These are phyloP conservation scores for Sebastes iracundus DNA, from an alignment of 2,797 vertebrate species.

Conservation along the genomic window DNA sequence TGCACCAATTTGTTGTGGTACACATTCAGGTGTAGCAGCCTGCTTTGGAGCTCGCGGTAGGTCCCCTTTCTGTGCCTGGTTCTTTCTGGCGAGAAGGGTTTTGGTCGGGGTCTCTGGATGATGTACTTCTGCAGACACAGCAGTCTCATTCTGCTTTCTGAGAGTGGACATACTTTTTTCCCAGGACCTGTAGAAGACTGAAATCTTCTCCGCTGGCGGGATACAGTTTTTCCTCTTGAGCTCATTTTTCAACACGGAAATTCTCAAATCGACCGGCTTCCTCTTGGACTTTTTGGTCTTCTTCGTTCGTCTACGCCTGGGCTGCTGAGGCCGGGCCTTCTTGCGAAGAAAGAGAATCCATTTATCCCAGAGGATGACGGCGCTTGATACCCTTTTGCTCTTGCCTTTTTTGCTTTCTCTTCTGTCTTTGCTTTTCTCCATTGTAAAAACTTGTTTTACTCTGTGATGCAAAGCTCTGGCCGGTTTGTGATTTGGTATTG, in stretches of 20 bases:
- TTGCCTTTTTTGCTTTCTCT: no score
- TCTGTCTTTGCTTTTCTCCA: no score
- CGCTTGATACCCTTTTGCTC: no score
- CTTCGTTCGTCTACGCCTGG: not conserved
- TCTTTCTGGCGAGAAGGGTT: not conserved
- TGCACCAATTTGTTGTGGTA: not conserved
- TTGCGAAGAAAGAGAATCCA: not conserved
- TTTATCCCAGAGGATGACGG: not conserved
- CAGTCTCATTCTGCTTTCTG: not conserved
- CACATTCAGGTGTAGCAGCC: not conserved
- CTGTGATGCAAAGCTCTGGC: no score
- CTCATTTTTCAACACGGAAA: not conserved
- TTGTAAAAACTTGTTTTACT: no score
- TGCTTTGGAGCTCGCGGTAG: not conserved
- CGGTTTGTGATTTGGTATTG: no score
- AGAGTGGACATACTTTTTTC: not conserved
- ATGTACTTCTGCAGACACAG: not conserved
- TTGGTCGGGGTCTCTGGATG: not conserved
- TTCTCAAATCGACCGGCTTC: not conserved
- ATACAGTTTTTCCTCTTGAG: not conserved
- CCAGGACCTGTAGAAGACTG: not conserved
- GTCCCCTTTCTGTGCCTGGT: not conserved
- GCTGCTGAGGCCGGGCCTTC: not conserved
- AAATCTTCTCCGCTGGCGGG: not conserved
- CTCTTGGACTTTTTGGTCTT: not conserved